Percentiles rank a stretch among this genome's conserved stretches.
phyloP scores from a whole-genome alignment of 2,888 invertebrate genomes.

The Pachymerium ferrugineum region DNA sequence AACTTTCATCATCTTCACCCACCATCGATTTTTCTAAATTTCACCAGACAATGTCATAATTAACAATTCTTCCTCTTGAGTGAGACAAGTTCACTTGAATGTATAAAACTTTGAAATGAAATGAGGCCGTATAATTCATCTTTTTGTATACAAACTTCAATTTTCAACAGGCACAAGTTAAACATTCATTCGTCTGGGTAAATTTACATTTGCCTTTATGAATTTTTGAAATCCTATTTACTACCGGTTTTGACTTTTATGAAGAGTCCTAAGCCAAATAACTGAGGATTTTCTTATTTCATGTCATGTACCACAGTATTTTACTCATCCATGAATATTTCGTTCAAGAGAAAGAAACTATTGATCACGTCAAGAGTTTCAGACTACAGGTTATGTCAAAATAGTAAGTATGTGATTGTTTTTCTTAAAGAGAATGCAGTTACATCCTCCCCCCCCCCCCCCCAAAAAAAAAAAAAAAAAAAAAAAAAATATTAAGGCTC shows the following conservation, averaged over 20 bases:
- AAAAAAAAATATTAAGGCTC: not conserved
- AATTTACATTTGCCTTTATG: not conserved
- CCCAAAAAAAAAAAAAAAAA: too few species aligned
- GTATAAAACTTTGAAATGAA: not conserved
- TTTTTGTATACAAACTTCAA: not conserved
- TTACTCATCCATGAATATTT: not conserved
- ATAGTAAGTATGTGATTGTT: too few species aligned
- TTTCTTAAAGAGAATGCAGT: too few species aligned
- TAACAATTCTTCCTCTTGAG: not conserved
- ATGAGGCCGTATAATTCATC: too few species aligned
- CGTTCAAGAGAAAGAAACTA: not conserved
- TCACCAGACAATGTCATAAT: too few species aligned
- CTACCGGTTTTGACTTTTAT: too few species aligned
- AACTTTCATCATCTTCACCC: not conserved
- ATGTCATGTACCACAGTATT: too few species aligned
- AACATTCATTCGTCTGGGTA: not conserved
- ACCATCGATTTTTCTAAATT: not conserved
- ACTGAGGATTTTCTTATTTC: too few species aligned
- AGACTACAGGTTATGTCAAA: not conserved
- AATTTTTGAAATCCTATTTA: not conserved
- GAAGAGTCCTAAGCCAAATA: too few species aligned
- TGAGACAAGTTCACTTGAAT: not conserved
- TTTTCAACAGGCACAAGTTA: not conserved
- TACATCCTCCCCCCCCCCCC: too few species aligned
- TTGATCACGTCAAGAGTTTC: not conserved